Evolutionary conservation across 2,113 vertebrate genomes (phyloP).

Genomic region (Ailurus styani): DNA sequence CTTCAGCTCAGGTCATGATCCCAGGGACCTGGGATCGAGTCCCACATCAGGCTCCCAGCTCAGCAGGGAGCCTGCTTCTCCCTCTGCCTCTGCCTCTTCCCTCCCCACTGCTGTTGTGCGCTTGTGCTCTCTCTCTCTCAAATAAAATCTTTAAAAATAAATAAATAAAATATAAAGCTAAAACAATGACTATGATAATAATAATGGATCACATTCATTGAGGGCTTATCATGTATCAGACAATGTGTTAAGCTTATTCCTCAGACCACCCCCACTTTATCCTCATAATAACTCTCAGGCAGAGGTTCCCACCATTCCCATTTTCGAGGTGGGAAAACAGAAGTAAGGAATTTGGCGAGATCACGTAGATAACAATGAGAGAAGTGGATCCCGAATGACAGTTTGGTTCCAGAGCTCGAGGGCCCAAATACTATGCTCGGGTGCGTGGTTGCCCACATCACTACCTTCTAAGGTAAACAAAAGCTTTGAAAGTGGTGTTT

Average conservation of each 20-base stretch:
- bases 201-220: neutral
- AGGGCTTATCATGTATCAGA: neutral
- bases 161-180: neutral
- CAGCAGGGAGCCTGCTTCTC: neutral
- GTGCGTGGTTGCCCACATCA: neutral
- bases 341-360: neutral
- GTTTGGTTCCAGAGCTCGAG: neutral
- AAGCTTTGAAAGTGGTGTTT: fast-evolving
- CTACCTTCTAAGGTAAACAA: no score
- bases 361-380: neutral
- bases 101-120: neutral
- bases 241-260: neutral
- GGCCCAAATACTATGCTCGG: fast-evolving
- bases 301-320: neutral
- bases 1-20: neutral
- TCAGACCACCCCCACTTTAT: neutral
- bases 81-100: neutral
- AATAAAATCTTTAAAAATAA: neutral
- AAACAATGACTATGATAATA: neutral
- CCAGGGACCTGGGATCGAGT: no score
- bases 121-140: neutral
- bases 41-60: neutral
- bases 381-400: neutral
- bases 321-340: neutral
- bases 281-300: neutral